phyloP scores from a whole-genome alignment of 2,888 invertebrate genomes.

The Tupiocoris notatus region DNA sequence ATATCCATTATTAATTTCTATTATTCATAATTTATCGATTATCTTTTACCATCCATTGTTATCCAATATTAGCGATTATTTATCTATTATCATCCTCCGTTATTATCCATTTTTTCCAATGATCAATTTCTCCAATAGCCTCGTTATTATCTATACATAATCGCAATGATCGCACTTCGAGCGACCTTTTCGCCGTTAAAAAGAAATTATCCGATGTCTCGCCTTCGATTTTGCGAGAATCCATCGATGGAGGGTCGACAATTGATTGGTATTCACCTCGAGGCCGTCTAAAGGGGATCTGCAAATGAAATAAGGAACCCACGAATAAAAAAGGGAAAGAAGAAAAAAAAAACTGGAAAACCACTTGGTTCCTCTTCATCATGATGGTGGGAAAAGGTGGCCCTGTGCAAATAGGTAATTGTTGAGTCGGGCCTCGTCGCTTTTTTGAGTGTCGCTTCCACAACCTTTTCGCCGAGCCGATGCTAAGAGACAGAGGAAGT shows the following conservation, averaged over 20 bases:
- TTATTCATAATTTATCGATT: too few species aligned
- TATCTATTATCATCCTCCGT: too few species aligned
- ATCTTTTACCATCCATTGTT: too few species aligned
- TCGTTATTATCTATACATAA: too few species aligned
- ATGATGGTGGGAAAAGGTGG: slow-evolving; percentile 20
- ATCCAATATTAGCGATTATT: too few species aligned
- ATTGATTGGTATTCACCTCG: slow-evolving; percentile 44
- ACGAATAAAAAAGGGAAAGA: neutral
- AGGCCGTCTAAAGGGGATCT: slow-evolving; percentile 19
- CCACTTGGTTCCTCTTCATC: slow-evolving; percentile 1
- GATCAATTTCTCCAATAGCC: too few species aligned
- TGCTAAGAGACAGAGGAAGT: slow-evolving; percentile 40
- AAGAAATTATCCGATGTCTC: neutral
- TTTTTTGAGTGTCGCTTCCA: neutral
- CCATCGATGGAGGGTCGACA: neutral
- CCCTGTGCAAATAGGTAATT: slow-evolving; percentile 44
- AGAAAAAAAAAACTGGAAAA: neutral
- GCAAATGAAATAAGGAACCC: slow-evolving; percentile 44
- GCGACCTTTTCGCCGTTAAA: neutral
- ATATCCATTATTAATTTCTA: too few species aligned
- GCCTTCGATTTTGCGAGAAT: neutral
- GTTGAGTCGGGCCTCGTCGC: slow-evolving; percentile 42
- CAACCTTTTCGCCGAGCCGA: neutral
- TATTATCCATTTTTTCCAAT: too few species aligned
- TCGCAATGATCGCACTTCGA: too few species aligned